Percentiles rank a stretch among this genome's conserved stretches.
Evolutionary conservation across 2,113 vertebrate species (phyloP).

Genomic region (Narcine bancroftii): DNA sequence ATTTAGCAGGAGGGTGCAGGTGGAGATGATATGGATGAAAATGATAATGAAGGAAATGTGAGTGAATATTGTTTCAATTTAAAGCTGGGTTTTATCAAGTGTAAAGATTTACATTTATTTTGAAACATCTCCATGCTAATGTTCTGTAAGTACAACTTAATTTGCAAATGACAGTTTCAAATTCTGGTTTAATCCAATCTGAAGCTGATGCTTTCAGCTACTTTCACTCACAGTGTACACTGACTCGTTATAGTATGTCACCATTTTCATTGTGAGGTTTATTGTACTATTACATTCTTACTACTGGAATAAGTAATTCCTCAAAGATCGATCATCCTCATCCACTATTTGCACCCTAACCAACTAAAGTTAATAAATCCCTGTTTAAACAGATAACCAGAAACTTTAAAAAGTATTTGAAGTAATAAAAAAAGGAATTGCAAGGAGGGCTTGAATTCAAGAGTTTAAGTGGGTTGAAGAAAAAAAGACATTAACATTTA

Average conservation of each 20-base stretch:
- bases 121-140: not conserved
- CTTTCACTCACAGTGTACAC: not conserved
- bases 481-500: too few species aligned
- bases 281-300: not conserved
- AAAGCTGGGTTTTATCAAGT: not conserved
- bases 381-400: not conserved
- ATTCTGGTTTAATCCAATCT: not conserved
- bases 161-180: not conserved
- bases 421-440: not conserved
- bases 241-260: not conserved
- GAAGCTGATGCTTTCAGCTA: not conserved
- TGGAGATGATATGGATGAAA: conserved; percentile 60
- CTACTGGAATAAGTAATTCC: not conserved
- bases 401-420: not conserved
- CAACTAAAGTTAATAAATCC: not conserved
- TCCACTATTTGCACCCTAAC: too few species aligned
- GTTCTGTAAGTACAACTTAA: not conserved
- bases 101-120: not conserved
- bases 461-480: not conserved
- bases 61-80: conserved; percentile 44
- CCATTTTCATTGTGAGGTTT: not conserved
- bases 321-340: not conserved
- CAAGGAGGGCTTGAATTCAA: not conserved
- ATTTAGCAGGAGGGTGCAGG: conserved; percentile 57
- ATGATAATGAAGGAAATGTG: conserved; percentile 58